phyloP scores from a whole-genome alignment of 2,797 vertebrate genomes.

The Salarias fasciatus region DNA sequence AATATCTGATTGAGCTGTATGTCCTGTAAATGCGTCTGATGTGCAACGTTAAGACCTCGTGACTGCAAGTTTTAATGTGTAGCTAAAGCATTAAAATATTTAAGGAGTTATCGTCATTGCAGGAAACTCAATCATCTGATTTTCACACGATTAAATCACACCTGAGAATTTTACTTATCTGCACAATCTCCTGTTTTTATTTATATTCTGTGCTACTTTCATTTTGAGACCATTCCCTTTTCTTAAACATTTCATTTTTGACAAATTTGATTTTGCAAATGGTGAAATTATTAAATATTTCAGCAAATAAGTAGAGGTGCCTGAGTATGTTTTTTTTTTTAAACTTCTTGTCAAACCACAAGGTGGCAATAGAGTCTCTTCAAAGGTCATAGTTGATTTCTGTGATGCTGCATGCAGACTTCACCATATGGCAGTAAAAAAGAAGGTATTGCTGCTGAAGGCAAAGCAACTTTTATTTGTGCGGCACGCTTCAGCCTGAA shows the following conservation, averaged over 20 bases:
- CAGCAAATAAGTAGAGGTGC: slow-evolving; percentile 2
- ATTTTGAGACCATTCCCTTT: background rate
- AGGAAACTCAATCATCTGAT: slow-evolving; percentile 2
- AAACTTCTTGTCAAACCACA: slow-evolving; percentile 50
- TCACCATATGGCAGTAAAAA: background rate
- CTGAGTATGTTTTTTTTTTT: background rate
- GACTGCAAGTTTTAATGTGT: too few species aligned
- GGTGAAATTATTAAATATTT: slow-evolving; percentile 41
- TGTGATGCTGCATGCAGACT: slow-evolving; percentile 12
- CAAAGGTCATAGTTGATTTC: slow-evolving; percentile 43
- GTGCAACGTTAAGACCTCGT: too few species aligned
- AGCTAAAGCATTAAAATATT: too few species aligned
- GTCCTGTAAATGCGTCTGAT: slow-evolving; percentile 79
- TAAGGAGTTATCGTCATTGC: background rate
- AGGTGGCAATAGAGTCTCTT: slow-evolving; percentile 69
- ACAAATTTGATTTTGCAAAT: slow-evolving; percentile 10
- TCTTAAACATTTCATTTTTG: slow-evolving; percentile 29
- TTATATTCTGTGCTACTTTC: slow-evolving; percentile 31
- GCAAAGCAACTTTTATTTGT: too few species aligned
- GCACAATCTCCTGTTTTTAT: slow-evolving; percentile 37
- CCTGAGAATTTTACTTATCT: slow-evolving; percentile 16
- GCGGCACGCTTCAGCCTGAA: too few species aligned
- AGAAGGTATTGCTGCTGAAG: too few species aligned
- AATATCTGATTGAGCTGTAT: slow-evolving; percentile 95
- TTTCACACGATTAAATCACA: background rate